Conservation (phyloP, 2,797 vertebrate species). For the Poecile montanus region DNA sequence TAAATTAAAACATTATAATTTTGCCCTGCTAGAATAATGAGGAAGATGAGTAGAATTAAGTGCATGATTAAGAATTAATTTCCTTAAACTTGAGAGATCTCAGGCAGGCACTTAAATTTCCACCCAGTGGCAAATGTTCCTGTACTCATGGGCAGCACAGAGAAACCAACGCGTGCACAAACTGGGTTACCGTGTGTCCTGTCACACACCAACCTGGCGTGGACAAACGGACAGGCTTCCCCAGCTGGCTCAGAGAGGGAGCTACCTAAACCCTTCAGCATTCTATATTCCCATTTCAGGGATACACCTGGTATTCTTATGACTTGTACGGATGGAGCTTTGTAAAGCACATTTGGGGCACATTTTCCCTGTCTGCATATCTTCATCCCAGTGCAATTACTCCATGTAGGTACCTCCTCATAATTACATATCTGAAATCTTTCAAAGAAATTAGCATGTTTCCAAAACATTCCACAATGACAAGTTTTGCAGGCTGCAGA, state of each 20-base stretch:
- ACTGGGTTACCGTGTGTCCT: background rate
- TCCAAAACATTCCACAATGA: background rate
- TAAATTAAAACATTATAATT: slow-evolving; percentile 9
- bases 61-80: slow-evolving; percentile 25
- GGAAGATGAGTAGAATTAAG: background rate
- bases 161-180: background rate
- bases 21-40: background rate
- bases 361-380: background rate
- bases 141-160: background rate
- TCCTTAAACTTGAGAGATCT: background rate
- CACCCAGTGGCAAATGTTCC: background rate
- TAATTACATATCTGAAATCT: background rate
- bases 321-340: background rate
- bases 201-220: fast-evolving
- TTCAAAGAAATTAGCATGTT: background rate
- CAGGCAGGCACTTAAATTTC: background rate
- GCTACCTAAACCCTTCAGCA: background rate
- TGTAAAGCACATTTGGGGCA: background rate
- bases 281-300: background rate
- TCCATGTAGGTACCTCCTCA: background rate
- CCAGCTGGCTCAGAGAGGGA: fast-evolving
- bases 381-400: background rate
- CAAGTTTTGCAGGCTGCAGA: background rate
- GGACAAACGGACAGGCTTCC: background rate
- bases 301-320: background rate